Conservation (phyloP, 2,797 vertebrate species). For the Argya squamiceps region DNA sequence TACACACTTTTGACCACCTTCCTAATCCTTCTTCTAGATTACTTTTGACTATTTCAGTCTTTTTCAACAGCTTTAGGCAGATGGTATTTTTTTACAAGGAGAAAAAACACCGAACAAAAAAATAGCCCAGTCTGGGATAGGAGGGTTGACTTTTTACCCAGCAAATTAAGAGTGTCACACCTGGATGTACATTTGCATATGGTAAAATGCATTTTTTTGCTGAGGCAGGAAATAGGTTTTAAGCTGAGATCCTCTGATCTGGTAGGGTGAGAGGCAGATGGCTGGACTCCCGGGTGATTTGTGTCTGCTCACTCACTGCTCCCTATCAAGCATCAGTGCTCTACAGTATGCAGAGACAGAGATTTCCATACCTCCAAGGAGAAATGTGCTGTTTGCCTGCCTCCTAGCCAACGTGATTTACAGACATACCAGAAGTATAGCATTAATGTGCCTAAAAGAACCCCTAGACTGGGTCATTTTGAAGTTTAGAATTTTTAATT, state of each 20-base stretch:
- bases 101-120: rapidly evolving
- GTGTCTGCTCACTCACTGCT: not conserved
- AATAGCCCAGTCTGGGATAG: not conserved
- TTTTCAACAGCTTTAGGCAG: not conserved
- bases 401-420: not conserved
- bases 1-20: not conserved
- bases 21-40: not conserved
- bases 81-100: not conserved
- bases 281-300: not conserved
- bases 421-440: not conserved
- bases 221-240: not conserved
- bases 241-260: not conserved
- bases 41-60: not conserved
- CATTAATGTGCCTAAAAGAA: not conserved
- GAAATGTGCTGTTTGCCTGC: not conserved
- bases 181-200: not conserved
- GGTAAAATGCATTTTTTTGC: not conserved
- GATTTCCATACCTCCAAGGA: not conserved
- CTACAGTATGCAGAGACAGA: not conserved
- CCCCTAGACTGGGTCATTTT: not conserved
- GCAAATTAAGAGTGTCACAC: not conserved
- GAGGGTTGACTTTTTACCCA: not conserved
- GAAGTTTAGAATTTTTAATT: not conserved
- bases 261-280: not conserved
- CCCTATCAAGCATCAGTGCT: not conserved